Evolutionary conservation across 2,113 vertebrate genomes (phyloP).

Genomic region (Peromyscus californicus): DNA sequence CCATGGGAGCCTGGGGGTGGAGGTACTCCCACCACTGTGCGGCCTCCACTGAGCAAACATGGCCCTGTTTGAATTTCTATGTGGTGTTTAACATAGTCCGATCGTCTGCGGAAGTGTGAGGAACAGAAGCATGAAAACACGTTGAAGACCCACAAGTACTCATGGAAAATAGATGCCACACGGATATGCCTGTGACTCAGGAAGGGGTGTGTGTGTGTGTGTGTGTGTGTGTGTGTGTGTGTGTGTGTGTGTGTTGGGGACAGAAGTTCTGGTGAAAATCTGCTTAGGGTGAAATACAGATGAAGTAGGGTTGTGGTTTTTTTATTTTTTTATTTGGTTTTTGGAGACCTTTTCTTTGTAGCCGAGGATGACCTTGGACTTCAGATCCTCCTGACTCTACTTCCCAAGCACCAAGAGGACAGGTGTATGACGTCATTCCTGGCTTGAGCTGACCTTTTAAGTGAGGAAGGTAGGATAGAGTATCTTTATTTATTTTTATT

Average conservation of each 20-base stretch:
- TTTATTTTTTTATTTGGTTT: neutral
- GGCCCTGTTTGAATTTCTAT: constrained; percentile 35
- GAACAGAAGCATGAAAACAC: neutral
- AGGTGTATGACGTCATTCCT: no score
- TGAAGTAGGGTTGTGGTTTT: neutral
- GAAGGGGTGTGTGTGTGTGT: neutral
- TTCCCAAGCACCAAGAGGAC: no score
- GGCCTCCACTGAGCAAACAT: neutral
- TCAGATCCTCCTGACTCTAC: neutral
- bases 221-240: neutral
- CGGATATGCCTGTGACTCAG: neutral
- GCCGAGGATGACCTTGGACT: neutral
- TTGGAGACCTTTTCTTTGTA: neutral
- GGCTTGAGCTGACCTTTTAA: no score
- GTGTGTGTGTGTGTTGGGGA: no score
- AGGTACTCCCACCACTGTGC: neutral
- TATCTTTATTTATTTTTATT: no score
- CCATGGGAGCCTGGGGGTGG: neutral
- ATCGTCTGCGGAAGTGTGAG: neutral
- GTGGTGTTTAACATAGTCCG: neutral
- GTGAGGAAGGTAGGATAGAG: no score
- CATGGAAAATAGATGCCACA: neutral
- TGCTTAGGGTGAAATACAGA: neutral
- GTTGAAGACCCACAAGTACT: neutral
- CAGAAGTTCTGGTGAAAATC: neutral